Conservation (phyloP, 2,113 vertebrate genomes). For the Opisthocomus hoazin region DNA sequence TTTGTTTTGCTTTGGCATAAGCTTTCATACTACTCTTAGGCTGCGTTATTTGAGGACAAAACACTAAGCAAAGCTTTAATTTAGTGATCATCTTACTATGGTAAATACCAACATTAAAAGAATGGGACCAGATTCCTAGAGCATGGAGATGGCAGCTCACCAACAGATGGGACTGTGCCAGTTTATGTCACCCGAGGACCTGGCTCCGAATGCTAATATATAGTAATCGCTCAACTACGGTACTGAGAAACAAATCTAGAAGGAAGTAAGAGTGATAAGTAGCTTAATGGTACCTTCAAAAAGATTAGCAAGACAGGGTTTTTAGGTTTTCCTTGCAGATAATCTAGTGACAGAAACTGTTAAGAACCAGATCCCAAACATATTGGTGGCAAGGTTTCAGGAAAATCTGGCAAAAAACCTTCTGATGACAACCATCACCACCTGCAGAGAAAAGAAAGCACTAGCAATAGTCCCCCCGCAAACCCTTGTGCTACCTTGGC, state of each 20-base stretch:
- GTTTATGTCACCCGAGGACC: not conserved
- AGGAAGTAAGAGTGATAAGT: not conserved
- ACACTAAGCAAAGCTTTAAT: not conserved
- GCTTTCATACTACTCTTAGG: not conserved
- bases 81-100: not conserved
- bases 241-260: not conserved
- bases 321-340: not conserved
- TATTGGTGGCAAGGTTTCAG: not conserved
- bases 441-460: not conserved
- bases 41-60: not conserved
- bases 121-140: not conserved
- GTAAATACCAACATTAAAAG: not conserved
- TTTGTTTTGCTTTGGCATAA: not conserved
- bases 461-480: not conserved
- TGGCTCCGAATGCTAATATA: not conserved
- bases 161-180: not conserved
- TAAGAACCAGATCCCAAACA: not conserved
- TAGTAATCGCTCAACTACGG: fast-evolving
- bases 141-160: not conserved
- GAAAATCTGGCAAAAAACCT: not conserved
- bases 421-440: not conserved
- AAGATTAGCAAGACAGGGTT: not conserved
- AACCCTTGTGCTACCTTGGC: not conserved
- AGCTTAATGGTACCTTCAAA: not conserved
- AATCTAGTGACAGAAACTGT: not conserved